phyloP scores from a whole-genome alignment of 2,888 invertebrate genomes.

The Xanthia icteritia region DNA sequence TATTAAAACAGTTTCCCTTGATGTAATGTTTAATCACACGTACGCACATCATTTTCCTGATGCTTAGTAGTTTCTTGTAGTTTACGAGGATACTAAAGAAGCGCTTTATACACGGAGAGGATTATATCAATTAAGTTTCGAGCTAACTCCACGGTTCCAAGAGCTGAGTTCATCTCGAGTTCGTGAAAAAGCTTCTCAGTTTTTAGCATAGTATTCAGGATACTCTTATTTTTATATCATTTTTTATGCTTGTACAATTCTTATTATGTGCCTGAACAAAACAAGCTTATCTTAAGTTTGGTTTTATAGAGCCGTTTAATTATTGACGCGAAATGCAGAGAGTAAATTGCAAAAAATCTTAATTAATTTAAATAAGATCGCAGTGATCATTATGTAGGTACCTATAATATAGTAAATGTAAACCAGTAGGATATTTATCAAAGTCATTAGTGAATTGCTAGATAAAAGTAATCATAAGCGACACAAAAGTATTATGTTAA shows the following conservation, averaged over 20 bases:
- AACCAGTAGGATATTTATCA: constrained; percentile 50
- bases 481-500: constrained; percentile 54
- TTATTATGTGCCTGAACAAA: neutral
- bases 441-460: constrained; percentile 69
- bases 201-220: neutral
- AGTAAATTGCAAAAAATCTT: neutral
- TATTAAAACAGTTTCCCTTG: neutral
- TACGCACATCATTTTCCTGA: neutral
- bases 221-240: neutral
- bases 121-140: neutral
- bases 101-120: neutral
- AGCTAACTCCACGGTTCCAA: neutral
- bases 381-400: constrained; percentile 48
- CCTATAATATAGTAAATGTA: constrained; percentile 44
- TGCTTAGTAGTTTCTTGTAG: neutral
- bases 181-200: neutral
- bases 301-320: neutral
- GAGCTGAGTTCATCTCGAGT: neutral
- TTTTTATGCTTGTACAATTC: constrained; percentile 14
- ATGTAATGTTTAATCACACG: neutral
- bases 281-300: neutral
- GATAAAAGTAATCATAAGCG: constrained; percentile 56
- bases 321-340: neutral
- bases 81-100: neutral
- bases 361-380: constrained; percentile 25